phyloP scores from a whole-genome alignment of 2,113 vertebrate genomes.

The Alexandromys fortis region DNA sequence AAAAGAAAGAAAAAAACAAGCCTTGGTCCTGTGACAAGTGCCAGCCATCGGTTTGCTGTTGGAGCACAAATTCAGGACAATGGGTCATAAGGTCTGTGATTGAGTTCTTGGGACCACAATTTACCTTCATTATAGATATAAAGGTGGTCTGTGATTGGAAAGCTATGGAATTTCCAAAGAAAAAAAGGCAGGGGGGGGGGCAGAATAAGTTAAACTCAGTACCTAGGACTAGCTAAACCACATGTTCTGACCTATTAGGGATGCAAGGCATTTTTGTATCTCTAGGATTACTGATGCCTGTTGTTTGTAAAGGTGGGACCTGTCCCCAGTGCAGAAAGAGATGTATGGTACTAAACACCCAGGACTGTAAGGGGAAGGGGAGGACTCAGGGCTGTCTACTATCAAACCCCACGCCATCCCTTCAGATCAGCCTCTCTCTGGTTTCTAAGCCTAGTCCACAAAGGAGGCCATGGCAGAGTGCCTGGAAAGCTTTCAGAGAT shows the following conservation, averaged over 20 bases:
- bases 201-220: too few species aligned
- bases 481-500: background rate
- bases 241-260: background rate
- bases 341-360: background rate
- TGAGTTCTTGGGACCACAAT: background rate
- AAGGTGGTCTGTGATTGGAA: background rate
- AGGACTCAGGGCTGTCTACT: too few species aligned
- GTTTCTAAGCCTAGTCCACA: background rate
- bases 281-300: accelerated
- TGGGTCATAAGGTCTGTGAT: background rate
- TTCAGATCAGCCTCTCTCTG: accelerated
- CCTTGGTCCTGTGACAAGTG: accelerated
- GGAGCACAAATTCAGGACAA: background rate
- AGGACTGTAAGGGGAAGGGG: accelerated
- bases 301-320: background rate
- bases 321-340: background rate
- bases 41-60: background rate
- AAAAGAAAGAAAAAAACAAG: background rate
- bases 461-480: background rate
- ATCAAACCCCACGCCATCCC: background rate
- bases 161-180: background rate
- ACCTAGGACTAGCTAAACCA: background rate
- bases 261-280: background rate
- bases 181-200: background rate
- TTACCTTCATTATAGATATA: background rate